Conservation (phyloP, 2,888 invertebrate genomes). For the Hoplodrina ambigua region DNA sequence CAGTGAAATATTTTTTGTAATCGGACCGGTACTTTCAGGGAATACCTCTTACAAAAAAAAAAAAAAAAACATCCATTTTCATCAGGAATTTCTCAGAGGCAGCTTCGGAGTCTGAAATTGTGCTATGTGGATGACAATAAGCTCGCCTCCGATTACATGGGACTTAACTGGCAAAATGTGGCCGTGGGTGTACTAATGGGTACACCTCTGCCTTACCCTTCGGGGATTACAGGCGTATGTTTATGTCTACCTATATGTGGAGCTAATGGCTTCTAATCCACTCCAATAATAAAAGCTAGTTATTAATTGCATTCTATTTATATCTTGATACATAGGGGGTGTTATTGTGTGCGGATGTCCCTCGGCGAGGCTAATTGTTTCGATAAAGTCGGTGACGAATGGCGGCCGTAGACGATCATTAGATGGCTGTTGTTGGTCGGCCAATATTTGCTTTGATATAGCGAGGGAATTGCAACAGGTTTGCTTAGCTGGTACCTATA, state of each 20-base stretch:
- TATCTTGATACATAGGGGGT: constrained; percentile 63
- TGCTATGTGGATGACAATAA: no score
- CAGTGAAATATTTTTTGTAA: no score
- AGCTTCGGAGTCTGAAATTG: no score
- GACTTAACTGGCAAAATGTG: no score
- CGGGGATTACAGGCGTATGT: no score
- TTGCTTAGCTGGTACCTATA: constrained; percentile 29
- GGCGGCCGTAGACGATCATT: constrained; percentile 32
- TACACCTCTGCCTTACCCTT: no score
- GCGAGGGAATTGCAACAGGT: constrained; percentile 48
- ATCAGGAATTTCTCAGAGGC: no score
- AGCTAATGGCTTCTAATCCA: constrained; percentile 11
- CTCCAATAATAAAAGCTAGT: constrained; percentile 36
- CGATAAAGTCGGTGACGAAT: constrained; percentile 63
- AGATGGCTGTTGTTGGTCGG: constrained; percentile 10
- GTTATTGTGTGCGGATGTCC: constrained; percentile 62
- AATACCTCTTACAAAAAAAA: no score
- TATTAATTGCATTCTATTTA: constrained; percentile 60
- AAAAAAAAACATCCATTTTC: no score
- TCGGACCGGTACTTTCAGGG: no score
- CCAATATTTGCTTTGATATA: constrained; percentile 35
- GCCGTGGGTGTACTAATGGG: no score
- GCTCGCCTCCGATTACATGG: no score
- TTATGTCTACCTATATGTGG: neutral
- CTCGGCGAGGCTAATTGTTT: constrained; percentile 70